Percentiles rank a stretch among this genome's conserved stretches.
These are phyloP conservation scores for Uropsilus gracilis DNA, from an alignment of 2,113 vertebrate species.

Conservation along the genomic window DNA sequence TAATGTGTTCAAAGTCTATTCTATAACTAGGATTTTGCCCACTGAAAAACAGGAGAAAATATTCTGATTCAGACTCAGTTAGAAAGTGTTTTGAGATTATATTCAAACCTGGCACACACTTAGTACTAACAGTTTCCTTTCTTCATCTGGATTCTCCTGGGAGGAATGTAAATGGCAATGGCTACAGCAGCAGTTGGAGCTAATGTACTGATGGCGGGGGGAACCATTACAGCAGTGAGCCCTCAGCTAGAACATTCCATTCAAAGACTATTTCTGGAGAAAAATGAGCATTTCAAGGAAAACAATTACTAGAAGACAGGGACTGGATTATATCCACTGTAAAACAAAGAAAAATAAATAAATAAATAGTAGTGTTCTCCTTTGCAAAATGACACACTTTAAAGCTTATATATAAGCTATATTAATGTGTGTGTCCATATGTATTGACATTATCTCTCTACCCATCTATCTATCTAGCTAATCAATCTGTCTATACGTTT, in stretches of 20 bases:
- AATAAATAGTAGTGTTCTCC: background rate
- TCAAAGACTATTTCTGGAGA: constrained; percentile 50
- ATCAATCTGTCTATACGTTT: too few relatives aligned
- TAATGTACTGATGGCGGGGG: constrained; percentile 25
- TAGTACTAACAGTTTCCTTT: constrained; percentile 40
- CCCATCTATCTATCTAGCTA: too few relatives aligned
- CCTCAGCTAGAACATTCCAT: constrained; percentile 37
- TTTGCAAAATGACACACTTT: background rate
- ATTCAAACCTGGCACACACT: constrained; percentile 51
- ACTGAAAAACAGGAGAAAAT: constrained; percentile 54
- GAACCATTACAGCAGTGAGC: background rate
- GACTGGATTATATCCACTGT: background rate
- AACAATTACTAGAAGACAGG: constrained; percentile 36
- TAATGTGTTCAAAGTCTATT: constrained; percentile 3
- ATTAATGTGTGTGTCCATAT: background rate
- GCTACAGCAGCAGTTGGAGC: constrained; percentile 31
- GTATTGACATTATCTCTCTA: too few relatives aligned
- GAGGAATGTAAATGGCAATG: background rate
- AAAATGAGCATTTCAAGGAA: constrained; percentile 24
- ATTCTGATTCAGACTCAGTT: constrained; percentile 35
- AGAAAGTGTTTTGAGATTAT: constrained; percentile 32
- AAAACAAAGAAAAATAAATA: constrained; percentile 44
- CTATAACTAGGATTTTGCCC: background rate
- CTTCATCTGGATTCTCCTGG: constrained; percentile 19
- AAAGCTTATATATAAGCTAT: background rate